Percentiles rank a stretch among this genome's conserved stretches.
Conservation (phyloP, 2,888 invertebrate species). For the Sipha maydis region DNA sequence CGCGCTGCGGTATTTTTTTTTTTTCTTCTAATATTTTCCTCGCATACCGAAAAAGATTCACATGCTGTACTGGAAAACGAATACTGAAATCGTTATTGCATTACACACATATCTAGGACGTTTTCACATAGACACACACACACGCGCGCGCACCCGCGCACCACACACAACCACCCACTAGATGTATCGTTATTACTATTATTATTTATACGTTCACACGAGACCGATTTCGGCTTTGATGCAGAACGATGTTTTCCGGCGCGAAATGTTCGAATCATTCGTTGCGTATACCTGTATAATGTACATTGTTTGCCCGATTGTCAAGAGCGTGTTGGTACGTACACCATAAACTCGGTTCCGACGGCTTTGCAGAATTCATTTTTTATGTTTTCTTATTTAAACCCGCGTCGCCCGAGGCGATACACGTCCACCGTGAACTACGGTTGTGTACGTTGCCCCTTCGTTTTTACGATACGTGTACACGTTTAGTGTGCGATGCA, state of each 20-base stretch:
- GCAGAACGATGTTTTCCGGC: slow-evolving; percentile 38
- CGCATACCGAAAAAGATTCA: slow-evolving; percentile 55
- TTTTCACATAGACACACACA: slow-evolving; percentile 33
- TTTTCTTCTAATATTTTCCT: slow-evolving; percentile 21
- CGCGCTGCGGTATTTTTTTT: slow-evolving; percentile 20
- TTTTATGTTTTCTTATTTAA: background rate
- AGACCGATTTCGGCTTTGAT: slow-evolving; percentile 44
- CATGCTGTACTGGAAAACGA: slow-evolving; percentile 44
- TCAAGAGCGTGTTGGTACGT: background rate
- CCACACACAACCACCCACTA: slow-evolving; percentile 32
- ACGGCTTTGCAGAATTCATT: slow-evolving; percentile 10
- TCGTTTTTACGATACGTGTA: background rate
- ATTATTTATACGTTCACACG: slow-evolving; percentile 45
- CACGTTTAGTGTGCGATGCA: no score
- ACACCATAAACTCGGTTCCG: background rate
- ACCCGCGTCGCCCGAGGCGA: background rate
- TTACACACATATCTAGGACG: slow-evolving; percentile 41
- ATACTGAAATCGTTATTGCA: slow-evolving; percentile 34
- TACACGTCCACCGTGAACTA: background rate
- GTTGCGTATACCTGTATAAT: background rate
- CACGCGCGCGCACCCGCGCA: background rate
- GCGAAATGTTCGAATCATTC: slow-evolving; percentile 55
- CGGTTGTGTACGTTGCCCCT: slow-evolving; percentile 1
- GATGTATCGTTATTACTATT: slow-evolving; percentile 9
- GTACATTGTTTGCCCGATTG: slow-evolving; percentile 25